phyloP scores from a whole-genome alignment of 2,888 invertebrate genomes.

The Neoitamus cyanurus region DNA sequence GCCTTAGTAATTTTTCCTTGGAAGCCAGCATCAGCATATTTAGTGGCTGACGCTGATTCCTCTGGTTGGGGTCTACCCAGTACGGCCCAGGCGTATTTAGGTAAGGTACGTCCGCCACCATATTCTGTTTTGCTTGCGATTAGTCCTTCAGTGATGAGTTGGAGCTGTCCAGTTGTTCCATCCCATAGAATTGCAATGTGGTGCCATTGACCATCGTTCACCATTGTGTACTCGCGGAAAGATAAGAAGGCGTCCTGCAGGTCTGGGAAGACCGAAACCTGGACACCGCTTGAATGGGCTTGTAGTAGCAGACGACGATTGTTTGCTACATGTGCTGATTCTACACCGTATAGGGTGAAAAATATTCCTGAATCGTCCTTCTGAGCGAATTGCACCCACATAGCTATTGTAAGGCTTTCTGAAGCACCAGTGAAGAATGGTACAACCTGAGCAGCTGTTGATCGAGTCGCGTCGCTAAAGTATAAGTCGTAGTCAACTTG shows the following conservation, averaged over 20 bases:
- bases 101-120: slow-evolving; percentile 85
- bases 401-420: slow-evolving; percentile 85
- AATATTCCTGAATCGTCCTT: slow-evolving; percentile 93
- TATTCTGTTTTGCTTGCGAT: slow-evolving; percentile 93
- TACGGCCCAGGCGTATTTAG: slow-evolving; percentile 90
- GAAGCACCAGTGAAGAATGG: slow-evolving; percentile 86
- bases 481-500: slow-evolving; percentile 98
- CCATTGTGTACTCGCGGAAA: slow-evolving; percentile 90
- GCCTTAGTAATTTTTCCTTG: slow-evolving; percentile 94
- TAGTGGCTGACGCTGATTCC: slow-evolving; percentile 68
- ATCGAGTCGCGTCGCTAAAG: slow-evolving; percentile 90
- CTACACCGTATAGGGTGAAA: slow-evolving; percentile 91
- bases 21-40: slow-evolving; percentile 90
- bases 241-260: slow-evolving; percentile 89
- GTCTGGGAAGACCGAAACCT: slow-evolving; percentile 89
- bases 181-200: slow-evolving; percentile 96
- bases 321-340: slow-evolving; percentile 81
- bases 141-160: slow-evolving; percentile 93
- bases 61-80: slow-evolving; percentile 89
- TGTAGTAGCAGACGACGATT: slow-evolving; percentile 86
- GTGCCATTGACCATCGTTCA: slow-evolving; percentile 97
- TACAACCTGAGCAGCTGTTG: slow-evolving; percentile 91
- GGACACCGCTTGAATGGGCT: slow-evolving; percentile 93
- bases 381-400: slow-evolving; percentile 97
- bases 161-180: slow-evolving; percentile 86